Percentiles rank a stretch among this genome's conserved stretches.
phyloP scores from a whole-genome alignment of 2,888 invertebrate genomes.

The Drosophila kuntzei region DNA sequence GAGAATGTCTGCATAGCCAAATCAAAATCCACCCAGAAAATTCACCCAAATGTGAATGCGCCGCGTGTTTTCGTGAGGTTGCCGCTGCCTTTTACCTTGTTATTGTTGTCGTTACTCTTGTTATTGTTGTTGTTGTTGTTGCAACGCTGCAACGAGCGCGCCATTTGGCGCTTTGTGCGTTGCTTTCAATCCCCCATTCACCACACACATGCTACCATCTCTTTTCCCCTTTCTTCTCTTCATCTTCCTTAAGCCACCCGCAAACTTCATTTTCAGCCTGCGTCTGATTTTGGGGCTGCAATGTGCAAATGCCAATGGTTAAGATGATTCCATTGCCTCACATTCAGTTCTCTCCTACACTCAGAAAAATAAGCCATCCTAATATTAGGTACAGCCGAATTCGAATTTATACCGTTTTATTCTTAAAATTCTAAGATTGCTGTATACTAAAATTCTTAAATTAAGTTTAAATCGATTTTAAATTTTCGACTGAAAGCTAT shows the following conservation, averaged over 20 bases:
- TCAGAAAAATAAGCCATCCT: too few species aligned
- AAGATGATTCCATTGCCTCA: conserved; percentile 19
- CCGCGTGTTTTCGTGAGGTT: conserved; percentile 43
- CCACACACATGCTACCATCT: not conserved
- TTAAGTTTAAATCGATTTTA: too few species aligned
- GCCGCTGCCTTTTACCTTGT: conserved; percentile 26
- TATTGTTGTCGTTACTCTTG: conserved; percentile 7
- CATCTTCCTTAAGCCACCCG: conserved; percentile 4
- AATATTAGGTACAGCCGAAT: too few species aligned
- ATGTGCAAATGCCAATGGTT: conserved; percentile 24
- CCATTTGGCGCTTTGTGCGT: conserved; percentile 35
- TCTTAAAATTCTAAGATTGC: too few species aligned
- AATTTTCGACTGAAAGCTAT: too few species aligned
- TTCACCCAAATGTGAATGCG: conserved; percentile 40
- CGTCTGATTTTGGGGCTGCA: conserved; percentile 9
- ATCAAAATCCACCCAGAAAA: conserved; percentile 14
- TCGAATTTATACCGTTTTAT: too few species aligned
- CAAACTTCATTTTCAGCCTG: conserved; percentile 13
- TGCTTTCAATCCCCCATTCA: conserved; percentile 1
- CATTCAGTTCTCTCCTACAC: too few species aligned
- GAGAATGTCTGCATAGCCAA: conserved; percentile 21
- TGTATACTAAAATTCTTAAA: too few species aligned
- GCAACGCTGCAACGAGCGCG: conserved; percentile 27
- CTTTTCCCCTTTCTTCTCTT: not conserved
- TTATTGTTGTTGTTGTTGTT: conserved; percentile 27